Evolutionary conservation across 2,113 vertebrate genomes (phyloP).

Genomic region (Arvicanthis niloticus): DNA sequence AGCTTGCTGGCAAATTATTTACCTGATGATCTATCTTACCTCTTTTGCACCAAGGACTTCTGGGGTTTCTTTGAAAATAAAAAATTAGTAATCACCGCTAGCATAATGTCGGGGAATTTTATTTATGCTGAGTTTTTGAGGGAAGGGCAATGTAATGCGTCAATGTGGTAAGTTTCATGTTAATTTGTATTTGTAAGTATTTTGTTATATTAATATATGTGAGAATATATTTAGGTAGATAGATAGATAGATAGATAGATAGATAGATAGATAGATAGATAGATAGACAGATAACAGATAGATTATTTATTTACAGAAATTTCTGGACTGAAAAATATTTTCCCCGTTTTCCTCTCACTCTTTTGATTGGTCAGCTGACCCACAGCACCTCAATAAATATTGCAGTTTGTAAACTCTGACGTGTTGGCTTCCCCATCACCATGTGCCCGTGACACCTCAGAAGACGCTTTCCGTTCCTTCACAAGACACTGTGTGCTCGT

Average conservation of each 20-base stretch:
- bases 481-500: slow-evolving; percentile 6
- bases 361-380: slow-evolving; percentile 46
- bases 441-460: slow-evolving; percentile 9
- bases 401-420: slow-evolving; percentile 42
- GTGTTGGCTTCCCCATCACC: slow-evolving; percentile 26
- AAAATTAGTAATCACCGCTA: neutral
- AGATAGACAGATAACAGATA: neutral
- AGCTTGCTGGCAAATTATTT: neutral
- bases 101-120: neutral
- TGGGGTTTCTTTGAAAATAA: neutral
- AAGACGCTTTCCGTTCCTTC: slow-evolving; percentile 4
- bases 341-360: slow-evolving; percentile 17
- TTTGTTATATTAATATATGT: neutral
- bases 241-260: neutral
- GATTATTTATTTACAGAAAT: neutral
- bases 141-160: neutral
- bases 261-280: neutral
- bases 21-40: neutral
- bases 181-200: neutral
- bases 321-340: neutral
- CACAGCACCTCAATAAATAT: neutral
- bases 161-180: neutral
- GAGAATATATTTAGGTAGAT: neutral
- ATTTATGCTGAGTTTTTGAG: neutral
- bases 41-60: neutral